Percentiles rank a stretch among this genome's conserved stretches.
Conservation (phyloP, 1,140 invertebrate genomes). For the Sitophilus oryzae region DNA sequence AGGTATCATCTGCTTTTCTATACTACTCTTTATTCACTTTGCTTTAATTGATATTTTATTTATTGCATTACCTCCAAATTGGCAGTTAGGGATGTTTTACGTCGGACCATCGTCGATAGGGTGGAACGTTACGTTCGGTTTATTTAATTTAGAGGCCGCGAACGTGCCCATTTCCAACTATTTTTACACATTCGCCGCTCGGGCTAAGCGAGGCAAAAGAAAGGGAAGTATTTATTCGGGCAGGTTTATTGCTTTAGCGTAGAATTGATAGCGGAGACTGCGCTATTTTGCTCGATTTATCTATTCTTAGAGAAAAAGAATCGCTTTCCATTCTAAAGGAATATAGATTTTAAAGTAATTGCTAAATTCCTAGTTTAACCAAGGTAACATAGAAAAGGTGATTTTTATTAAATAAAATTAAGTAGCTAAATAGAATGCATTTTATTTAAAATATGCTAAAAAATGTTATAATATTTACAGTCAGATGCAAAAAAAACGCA, state of each 20-base stretch:
- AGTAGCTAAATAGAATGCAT: no score
- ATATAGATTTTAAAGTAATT: no score
- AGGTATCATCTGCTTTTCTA: no score
- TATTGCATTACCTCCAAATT: background rate
- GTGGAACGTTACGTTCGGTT: background rate
- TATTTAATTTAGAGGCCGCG: background rate
- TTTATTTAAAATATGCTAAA: no score
- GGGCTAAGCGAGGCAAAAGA: background rate
- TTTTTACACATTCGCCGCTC: no score
- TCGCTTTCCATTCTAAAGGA: no score
- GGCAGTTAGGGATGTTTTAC: background rate
- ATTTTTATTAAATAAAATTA: no score
- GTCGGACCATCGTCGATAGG: background rate
- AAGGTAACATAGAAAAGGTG: no score
- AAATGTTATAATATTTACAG: no score
- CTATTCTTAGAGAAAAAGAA: no score
- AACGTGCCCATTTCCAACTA: background rate
- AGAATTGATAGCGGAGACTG: background rate
- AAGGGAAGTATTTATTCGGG: background rate
- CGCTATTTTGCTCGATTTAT: background rate
- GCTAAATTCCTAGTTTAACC: no score
- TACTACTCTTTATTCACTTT: background rate
- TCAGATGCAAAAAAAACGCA: no score
- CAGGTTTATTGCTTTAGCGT: background rate
- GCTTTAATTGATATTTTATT: slow-evolving; percentile 1